Conservation (phyloP, 2,888 invertebrate genomes). For the Strigamia maritima region DNA sequence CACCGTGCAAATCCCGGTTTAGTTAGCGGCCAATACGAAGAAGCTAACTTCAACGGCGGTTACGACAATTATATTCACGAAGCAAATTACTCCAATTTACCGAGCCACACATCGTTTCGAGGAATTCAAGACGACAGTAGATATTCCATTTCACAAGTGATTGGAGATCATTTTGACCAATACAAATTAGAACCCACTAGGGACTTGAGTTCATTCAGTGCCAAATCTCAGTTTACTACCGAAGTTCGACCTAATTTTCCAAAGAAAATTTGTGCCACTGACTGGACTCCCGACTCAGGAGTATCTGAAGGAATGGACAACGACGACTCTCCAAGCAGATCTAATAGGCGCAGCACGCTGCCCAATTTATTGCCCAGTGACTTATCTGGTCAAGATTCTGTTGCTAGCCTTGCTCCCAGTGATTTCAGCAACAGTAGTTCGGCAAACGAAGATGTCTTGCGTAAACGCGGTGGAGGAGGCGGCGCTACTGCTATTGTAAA, state of each 20-base stretch:
- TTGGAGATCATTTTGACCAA: slow-evolving; percentile 89
- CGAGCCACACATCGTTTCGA: slow-evolving; percentile 2
- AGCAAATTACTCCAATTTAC: background rate
- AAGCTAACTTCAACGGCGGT: slow-evolving; percentile 30
- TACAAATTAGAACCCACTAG: slow-evolving; percentile 77
- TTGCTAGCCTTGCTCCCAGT: slow-evolving; percentile 35
- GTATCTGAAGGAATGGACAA: slow-evolving; percentile 47
- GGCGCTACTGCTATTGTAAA: background rate
- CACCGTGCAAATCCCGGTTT: slow-evolving; percentile 33
- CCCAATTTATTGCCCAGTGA: slow-evolving; percentile 43
- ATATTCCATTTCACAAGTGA: slow-evolving; percentile 60
- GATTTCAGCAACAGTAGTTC: slow-evolving; percentile 36
- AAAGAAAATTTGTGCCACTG: slow-evolving; percentile 43
- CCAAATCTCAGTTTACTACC: slow-evolving; percentile 35
- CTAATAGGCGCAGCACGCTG: slow-evolving; percentile 43
- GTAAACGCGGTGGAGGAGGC: slow-evolving; percentile 37
- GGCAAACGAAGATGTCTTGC: slow-evolving; percentile 34
- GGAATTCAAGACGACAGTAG: slow-evolving; percentile 27
- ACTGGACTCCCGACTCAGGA: slow-evolving; percentile 48
- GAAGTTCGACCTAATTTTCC: slow-evolving; percentile 17
- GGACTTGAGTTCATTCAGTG: slow-evolving; percentile 48
- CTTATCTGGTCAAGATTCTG: slow-evolving; percentile 34
- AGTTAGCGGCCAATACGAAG: background rate
- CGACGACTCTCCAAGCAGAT: slow-evolving; percentile 44
- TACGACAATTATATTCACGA: slow-evolving; percentile 1